These are phyloP conservation scores for Eclectus roratus DNA, from an alignment of 2,113 vertebrate genomes.

Conservation along the genomic window DNA sequence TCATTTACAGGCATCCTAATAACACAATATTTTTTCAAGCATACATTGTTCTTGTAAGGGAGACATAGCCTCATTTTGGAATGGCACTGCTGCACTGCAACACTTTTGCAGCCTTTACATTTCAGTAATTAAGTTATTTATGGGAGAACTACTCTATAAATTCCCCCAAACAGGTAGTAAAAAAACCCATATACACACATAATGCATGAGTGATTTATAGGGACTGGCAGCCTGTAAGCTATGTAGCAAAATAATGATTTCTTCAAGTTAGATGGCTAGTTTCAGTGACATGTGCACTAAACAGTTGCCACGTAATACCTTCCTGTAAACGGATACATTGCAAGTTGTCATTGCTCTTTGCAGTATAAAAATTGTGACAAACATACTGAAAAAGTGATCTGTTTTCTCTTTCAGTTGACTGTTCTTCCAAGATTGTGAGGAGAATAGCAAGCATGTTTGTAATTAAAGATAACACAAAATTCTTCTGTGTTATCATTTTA, in stretches of 20 bases:
- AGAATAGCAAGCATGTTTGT: not conserved
- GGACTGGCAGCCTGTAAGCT: not conserved
- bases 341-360: not conserved
- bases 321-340: not conserved
- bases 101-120: not conserved
- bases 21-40: not conserved
- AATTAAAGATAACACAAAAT: conserved; percentile 29
- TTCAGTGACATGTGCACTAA: not conserved
- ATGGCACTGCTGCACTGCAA: not conserved
- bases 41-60: not conserved
- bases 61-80: not conserved
- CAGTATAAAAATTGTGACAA: not conserved
- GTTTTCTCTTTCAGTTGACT: not conserved
- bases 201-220: conserved; percentile 2
- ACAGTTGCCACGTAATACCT: not conserved
- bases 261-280: not conserved
- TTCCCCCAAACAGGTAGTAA: not conserved
- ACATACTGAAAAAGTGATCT: not conserved
- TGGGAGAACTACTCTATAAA: conserved; percentile 24
- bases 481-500: not conserved
- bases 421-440: not conserved
- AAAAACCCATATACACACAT: not conserved
- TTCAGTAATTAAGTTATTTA: conserved; percentile 45
- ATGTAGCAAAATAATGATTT: not conserved
- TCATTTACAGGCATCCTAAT: not conserved